A percentile compares a stretch with the other conserved stretches of the same genome.
These are phyloP conservation scores for Boulengeromyrus knoepffleri DNA, from an alignment of 2,113 vertebrate genomes.

Conservation along the genomic window DNA sequence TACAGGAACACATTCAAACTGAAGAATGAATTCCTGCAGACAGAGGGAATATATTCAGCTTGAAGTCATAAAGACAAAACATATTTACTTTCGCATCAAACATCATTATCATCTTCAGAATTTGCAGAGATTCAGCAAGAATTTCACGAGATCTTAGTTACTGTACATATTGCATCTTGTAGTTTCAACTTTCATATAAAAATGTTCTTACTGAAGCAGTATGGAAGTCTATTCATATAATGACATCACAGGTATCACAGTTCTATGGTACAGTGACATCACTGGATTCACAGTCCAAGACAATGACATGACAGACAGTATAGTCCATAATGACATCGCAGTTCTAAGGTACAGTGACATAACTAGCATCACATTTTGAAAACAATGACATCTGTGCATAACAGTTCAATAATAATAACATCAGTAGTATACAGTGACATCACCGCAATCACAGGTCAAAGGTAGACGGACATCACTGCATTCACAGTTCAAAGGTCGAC, in stretches of 20 bases:
- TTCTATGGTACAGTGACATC: neutral
- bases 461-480: neutral
- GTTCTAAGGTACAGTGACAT: neutral
- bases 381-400: neutral
- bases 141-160: neutral
- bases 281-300: neutral
- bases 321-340: neutral
- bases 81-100: neutral
- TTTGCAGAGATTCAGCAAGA: neutral
- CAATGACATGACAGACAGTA: neutral
- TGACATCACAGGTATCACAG: neutral
- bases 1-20: neutral
- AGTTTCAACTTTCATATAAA: neutral
- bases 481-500: neutral
- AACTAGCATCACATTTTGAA: neutral
- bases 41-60: neutral
- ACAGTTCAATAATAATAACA: neutral
- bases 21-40: neutral
- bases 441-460: neutral
- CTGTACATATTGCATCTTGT: neutral
- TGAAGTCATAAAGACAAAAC: neutral
- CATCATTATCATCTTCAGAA: constrained; percentile 3
- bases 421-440: neutral
- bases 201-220: neutral
- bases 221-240: neutral